Percentiles rank a stretch among this genome's conserved stretches.
phyloP scores from a whole-genome alignment of 2,888 invertebrate species.

The Liopterus haemorrhoidalis region DNA sequence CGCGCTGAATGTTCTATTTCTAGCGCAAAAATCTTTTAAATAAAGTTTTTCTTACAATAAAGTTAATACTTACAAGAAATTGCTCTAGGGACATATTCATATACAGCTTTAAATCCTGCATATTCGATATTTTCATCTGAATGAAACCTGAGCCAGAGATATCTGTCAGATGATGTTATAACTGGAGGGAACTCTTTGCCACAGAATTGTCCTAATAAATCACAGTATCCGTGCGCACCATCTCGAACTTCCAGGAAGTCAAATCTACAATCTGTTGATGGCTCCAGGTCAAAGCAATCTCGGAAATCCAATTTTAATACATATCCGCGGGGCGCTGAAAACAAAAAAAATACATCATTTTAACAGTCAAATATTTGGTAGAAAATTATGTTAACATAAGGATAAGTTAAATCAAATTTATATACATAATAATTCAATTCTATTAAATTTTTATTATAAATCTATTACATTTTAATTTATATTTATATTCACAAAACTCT shows the following conservation, averaged over 20 bases:
- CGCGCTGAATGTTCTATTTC: too few relatives aligned
- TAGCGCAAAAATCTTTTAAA: too few relatives aligned
- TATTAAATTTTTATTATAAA: too few relatives aligned
- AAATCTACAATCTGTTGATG: constrained; percentile 62
- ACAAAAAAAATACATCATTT: constrained; percentile 28
- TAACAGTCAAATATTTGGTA: too few relatives aligned
- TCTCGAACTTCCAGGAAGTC: constrained; percentile 80
- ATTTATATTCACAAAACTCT: too few relatives aligned
- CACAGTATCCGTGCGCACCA: constrained; percentile 71
- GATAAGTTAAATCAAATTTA: too few relatives aligned
- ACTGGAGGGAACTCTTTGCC: constrained; percentile 66
- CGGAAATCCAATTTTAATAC: constrained; percentile 72
- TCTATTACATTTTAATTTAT: too few relatives aligned
- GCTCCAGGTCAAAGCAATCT: constrained; percentile 70
- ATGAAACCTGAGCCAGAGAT: constrained; percentile 72
- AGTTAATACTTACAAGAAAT: constrained; percentile 49
- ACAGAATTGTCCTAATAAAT: constrained; percentile 61
- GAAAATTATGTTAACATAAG: too few relatives aligned
- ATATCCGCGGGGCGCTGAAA: constrained; percentile 55
- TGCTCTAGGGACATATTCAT: constrained; percentile 58
- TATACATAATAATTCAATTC: too few relatives aligned
- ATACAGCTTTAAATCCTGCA: constrained; percentile 71
- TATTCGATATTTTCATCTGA: constrained; percentile 78
- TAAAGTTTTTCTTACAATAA: too few relatives aligned
- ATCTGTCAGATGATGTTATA: constrained; percentile 65